Evolutionary conservation across 2,113 vertebrate genomes (phyloP).

Genomic region (Bos indicus): DNA sequence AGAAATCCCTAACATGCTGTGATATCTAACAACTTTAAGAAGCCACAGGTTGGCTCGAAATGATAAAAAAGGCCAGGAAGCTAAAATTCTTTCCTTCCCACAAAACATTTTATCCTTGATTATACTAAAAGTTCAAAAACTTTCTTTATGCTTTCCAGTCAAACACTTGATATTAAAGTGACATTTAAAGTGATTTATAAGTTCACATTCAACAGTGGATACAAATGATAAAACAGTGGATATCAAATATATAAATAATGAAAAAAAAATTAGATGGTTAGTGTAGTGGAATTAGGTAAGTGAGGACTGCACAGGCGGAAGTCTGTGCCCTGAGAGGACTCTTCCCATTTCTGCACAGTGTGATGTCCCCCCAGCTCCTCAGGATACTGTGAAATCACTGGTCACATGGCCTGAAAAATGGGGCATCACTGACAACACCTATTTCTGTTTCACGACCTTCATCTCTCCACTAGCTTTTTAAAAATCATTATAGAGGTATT

Average conservation of each 20-base stretch:
- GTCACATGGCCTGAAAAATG: not conserved
- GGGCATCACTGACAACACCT: not conserved
- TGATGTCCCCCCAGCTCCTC: not conserved
- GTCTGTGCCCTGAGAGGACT: too few species aligned
- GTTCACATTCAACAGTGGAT: not conserved
- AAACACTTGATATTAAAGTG: not conserved
- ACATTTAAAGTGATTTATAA: not conserved
- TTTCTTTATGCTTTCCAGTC: not conserved
- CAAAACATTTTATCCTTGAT: not conserved
- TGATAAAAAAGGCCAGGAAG: not conserved
- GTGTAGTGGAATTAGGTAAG: not conserved
- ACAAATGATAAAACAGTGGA: not conserved
- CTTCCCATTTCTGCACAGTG: not conserved
- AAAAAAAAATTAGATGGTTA: not conserved
- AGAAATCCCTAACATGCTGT: not conserved
- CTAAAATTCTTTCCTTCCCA: not conserved
- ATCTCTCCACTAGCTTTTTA: not conserved
- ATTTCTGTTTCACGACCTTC: not conserved
- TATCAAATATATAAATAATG: not conserved
- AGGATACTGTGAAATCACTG: not conserved
- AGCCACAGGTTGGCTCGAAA: rapidly evolving
- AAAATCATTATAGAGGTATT: not conserved
- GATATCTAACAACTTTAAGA: not conserved
- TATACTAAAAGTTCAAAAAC: not conserved
- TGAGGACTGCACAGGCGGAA: not conserved